Evolutionary conservation across 2,113 vertebrate genomes (phyloP).

Genomic region (Opisthocomus hoazin): DNA sequence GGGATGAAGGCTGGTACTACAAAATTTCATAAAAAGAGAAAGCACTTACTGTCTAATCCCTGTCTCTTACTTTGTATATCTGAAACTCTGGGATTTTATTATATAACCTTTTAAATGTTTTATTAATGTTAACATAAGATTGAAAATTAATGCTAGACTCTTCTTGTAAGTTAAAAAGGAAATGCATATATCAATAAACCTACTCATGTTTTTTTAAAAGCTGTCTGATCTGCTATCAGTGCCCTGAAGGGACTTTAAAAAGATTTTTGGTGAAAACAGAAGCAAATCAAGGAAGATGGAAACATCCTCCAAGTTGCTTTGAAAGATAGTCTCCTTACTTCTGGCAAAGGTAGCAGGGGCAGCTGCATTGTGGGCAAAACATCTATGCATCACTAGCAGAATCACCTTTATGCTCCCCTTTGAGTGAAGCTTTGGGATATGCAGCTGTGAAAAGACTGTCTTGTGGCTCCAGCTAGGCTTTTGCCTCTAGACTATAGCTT

Average conservation of each 20-base stretch:
- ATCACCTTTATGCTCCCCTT: not conserved
- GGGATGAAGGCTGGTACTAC: not conserved
- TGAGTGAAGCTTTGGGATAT: not conserved
- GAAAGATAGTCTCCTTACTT: not conserved
- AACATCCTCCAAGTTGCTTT: not conserved
- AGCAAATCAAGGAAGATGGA: not conserved
- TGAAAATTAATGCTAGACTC: not conserved
- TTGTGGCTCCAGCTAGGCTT: not conserved
- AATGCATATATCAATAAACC: slow-evolving; percentile 43
- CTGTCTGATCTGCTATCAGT: not conserved
- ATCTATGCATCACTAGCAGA: not conserved
- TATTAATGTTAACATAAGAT: not conserved
- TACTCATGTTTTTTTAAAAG: not conserved
- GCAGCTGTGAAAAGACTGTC: not conserved
- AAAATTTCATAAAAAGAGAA: not conserved
- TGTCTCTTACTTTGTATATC: not conserved
- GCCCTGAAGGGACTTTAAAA: not conserved
- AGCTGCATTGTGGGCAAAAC: not conserved
- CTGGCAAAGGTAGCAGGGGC: not conserved
- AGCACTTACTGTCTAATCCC: not conserved
- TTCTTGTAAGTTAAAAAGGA: slow-evolving; percentile 45
- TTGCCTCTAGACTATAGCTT: not conserved
- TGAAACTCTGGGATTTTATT: not conserved
- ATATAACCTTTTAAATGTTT: not conserved
- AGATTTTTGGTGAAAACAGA: not conserved